Conservation (phyloP, 2,888 invertebrate species). For the Eulithis prunata region DNA sequence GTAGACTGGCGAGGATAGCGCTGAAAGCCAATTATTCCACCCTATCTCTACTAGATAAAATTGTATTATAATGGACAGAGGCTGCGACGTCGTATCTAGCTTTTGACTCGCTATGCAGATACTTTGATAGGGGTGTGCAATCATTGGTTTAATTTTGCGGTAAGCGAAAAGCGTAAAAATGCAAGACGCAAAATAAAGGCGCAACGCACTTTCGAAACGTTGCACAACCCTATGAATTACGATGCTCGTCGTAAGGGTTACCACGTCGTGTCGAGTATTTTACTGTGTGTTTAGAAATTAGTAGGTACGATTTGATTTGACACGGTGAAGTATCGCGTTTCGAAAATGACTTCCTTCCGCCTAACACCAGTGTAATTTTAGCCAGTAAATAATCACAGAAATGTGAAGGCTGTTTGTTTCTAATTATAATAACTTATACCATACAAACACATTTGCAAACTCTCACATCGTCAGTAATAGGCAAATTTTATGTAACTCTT, state of each 20-base stretch:
- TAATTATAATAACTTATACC: neutral
- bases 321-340: neutral
- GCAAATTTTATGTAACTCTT: neutral
- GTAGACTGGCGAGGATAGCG: conserved; percentile 6
- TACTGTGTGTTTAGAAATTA: neutral
- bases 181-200: neutral
- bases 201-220: neutral
- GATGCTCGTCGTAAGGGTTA: neutral
- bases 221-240: neutral
- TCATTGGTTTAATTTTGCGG: neutral
- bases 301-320: neutral
- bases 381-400: neutral
- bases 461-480: neutral
- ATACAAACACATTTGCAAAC: neutral
- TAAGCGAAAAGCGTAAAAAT: too few relatives aligned
- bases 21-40: conserved; percentile 13
- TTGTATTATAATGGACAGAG: conserved; percentile 32
- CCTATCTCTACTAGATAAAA: conserved; percentile 20
- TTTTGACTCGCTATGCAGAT: conserved; percentile 11
- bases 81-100: conserved; percentile 8
- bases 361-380: neutral
- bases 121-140: conserved; percentile 4
- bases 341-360: neutral
- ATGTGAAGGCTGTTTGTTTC: neutral
- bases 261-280: neutral